Evolutionary conservation across 2,888 invertebrate species (phyloP), one percentile per base, ranked within the genome.

Genomic region (Lysandra coridon): DNA sequence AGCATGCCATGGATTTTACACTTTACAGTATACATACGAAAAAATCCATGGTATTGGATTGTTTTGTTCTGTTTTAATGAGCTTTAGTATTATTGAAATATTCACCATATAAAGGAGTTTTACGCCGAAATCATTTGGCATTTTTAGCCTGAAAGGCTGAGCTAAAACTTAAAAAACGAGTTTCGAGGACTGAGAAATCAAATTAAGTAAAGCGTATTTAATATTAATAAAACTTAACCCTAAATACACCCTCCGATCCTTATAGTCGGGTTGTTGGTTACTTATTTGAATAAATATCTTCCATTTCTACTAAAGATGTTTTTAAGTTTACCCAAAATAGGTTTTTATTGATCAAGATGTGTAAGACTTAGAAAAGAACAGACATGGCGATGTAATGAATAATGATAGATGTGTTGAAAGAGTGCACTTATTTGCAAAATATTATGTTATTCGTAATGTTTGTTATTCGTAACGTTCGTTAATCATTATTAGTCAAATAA

Each of bases 271-370:
- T 92, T 92, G 90, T 92, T 92, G 90, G 92, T 89, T 89, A 92
- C 92, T 91, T 93, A 93, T 94, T 94, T 94, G 91, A 94, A 94
- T 94, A 93, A 93, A 94, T 93, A 92, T 92, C 91, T 92, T 88
- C 84, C 89, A 90, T 88, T 86, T 85, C 86, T 33, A 69, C 84
- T 83, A 86, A 85, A 85, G 82, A 85, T 87, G 2, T 87, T 85
- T 90, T 89, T 85, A 89, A 90, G 88, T 88, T 88, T 88, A 89
- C 91, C 90, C 90, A 90, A 44, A 62, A 57, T 74, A 37, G 44
- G 33, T 74, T 53, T 78, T 78, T 30, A 33, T 64, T 37, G 1
- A 5, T 33, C 69, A 14, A 33, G 14, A 69, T 37, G 33, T 37
- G 14, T 14, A 69, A 69, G 17, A 1, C 33, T 0, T 69, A 69